Percentiles rank a stretch among this genome's conserved stretches.
Evolutionary conservation across 2,797 vertebrate genomes (phyloP).

Genomic region (Spheniscus humboldti): DNA sequence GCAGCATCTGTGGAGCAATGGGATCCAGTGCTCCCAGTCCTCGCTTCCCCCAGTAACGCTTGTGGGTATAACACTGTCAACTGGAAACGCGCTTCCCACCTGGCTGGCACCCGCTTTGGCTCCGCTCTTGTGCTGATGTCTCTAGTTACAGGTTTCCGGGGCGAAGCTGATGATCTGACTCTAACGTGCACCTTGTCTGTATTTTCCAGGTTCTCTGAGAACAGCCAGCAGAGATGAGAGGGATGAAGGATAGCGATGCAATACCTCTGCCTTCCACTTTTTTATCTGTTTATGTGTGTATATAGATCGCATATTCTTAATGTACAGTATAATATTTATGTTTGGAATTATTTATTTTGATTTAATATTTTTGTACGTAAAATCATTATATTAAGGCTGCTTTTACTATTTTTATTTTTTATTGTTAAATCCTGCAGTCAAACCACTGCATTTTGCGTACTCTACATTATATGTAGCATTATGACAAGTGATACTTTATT

Average conservation of each 20-base stretch:
- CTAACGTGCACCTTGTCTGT: background rate
- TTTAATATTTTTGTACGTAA: conserved; percentile 85
- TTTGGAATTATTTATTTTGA: conserved; percentile 84
- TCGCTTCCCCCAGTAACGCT: background rate
- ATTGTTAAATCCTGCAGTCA: conserved; percentile 73
- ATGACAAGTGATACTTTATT: conserved; percentile 76
- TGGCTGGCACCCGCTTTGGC: background rate
- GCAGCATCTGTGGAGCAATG: accelerated
- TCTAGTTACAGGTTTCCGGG: background rate
- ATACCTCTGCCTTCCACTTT: conserved; percentile 80
- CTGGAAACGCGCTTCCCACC: background rate
- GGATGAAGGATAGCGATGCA: conserved; percentile 80
- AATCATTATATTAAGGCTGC: conserved; percentile 80
- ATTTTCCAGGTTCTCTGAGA: conserved; percentile 69
- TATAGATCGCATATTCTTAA: conserved; percentile 74
- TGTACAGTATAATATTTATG: conserved; percentile 87
- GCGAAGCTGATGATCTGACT: background rate
- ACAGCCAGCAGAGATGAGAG: conserved; percentile 58
- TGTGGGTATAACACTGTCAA: background rate
- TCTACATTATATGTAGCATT: conserved; percentile 81
- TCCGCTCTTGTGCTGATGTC: background rate
- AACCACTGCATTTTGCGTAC: conserved; percentile 80
- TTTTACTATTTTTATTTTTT: conserved; percentile 66
- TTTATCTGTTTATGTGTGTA: conserved; percentile 60
- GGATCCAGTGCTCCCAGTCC: background rate